phyloP scores from a whole-genome alignment of 2,797 vertebrate genomes.

The Miichthys miiuy region DNA sequence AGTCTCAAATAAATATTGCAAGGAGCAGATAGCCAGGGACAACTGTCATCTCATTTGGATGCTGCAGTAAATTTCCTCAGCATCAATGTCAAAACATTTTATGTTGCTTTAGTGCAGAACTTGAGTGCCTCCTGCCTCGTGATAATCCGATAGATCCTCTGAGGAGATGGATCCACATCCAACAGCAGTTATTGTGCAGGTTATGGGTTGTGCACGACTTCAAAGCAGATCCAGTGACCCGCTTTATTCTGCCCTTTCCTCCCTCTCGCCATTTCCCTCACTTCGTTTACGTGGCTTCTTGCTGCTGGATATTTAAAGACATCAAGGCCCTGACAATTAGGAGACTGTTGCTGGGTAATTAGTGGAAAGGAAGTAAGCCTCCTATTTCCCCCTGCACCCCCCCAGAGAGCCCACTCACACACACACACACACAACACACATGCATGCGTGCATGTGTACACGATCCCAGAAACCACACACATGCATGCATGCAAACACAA shows the following conservation, averaged over 20 bases:
- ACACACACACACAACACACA: background rate
- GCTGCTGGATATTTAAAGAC: conserved; percentile 68
- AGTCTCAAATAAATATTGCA: background rate
- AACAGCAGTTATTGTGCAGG: conserved; percentile 32
- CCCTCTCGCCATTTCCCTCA: background rate
- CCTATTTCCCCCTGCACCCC: conserved; percentile 30
- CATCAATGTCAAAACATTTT: background rate
- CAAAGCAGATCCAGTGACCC: conserved; percentile 52
- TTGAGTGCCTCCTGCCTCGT: background rate
- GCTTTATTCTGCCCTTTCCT: conserved; percentile 41
- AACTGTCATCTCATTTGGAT: background rate
- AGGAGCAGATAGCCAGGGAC: background rate
- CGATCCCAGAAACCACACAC: conserved; percentile 16
- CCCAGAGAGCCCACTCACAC: conserved; percentile 26
- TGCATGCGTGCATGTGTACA: background rate
- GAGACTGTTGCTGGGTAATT: conserved; percentile 75
- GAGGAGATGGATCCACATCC: conserved; percentile 8
- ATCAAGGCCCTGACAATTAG: conserved; percentile 70
- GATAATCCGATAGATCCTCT: background rate
- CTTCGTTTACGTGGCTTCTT: conserved; percentile 20
- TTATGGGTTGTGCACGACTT: conserved; percentile 31
- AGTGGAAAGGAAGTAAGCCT: conserved; percentile 67
- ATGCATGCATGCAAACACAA: background rate
- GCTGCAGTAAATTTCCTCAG: background rate
- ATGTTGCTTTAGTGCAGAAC: background rate